phyloP scores from a whole-genome alignment of 2,888 invertebrate genomes.

The Plagodis pulveraria region DNA sequence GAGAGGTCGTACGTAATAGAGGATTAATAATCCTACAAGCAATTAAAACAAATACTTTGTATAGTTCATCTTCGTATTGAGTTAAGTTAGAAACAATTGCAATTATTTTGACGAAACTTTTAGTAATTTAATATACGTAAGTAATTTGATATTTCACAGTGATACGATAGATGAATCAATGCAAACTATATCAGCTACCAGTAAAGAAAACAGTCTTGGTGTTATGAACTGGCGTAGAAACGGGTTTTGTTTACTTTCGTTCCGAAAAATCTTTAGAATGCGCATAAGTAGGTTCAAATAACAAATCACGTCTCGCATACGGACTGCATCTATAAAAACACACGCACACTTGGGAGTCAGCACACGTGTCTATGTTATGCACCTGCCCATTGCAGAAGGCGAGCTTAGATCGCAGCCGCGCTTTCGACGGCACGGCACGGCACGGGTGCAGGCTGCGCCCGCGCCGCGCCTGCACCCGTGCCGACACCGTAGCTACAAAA shows the following conservation, averaged over 20 bases:
- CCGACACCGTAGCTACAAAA: slow-evolving; percentile 47
- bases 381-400: slow-evolving; percentile 52
- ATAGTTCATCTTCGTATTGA: slow-evolving; percentile 15
- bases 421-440: no score
- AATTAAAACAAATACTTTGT: slow-evolving; percentile 22
- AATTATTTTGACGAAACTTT: no score
- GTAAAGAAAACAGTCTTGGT: slow-evolving; percentile 26
- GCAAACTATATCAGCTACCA: slow-evolving; percentile 13
- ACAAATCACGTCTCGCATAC: slow-evolving; percentile 43
- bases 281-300: slow-evolving; percentile 39
- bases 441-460: slow-evolving; percentile 31
- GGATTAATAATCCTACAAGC: slow-evolving; percentile 23
- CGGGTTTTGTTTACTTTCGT: slow-evolving; percentile 35
- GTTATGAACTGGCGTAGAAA: no score
- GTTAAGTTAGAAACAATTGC: slow-evolving; percentile 24
- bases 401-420: slow-evolving; percentile 18
- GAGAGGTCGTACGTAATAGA: slow-evolving; percentile 25
- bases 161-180: neutral
- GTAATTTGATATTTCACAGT: neutral
- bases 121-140: no score
- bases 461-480: slow-evolving; percentile 49
- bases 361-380: slow-evolving; percentile 45
- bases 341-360: slow-evolving; percentile 43
- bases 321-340: slow-evolving; percentile 45
- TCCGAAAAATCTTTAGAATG: slow-evolving; percentile 39